phyloP scores from a whole-genome alignment of 2,797 vertebrate genomes.

The Hypotaenidia philippensis region DNA sequence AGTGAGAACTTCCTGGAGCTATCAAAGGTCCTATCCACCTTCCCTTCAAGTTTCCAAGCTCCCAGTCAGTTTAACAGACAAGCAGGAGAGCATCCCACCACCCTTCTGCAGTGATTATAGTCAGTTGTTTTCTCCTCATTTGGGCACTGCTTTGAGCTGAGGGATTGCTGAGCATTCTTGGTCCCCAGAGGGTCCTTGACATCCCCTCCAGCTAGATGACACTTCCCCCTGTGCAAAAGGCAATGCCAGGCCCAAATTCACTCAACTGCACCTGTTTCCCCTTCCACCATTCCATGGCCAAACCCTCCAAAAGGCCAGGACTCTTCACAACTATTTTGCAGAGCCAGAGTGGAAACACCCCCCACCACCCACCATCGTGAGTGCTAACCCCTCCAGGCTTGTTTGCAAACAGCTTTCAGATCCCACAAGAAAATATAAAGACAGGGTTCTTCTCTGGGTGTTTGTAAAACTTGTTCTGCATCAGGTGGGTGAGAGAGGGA shows the following conservation, averaged over 20 bases:
- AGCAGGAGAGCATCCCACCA: not conserved
- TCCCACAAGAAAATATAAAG: not conserved
- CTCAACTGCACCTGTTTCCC: not conserved
- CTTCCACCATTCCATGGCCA: not conserved
- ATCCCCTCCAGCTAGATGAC: not conserved
- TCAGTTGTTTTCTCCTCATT: not conserved
- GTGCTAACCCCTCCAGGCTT: not conserved
- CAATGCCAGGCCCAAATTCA: not conserved
- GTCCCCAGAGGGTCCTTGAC: not conserved
- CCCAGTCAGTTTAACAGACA: not conserved
- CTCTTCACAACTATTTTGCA: not conserved
- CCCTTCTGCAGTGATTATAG: not conserved
- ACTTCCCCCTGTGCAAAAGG: not conserved
- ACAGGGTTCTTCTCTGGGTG: not conserved
- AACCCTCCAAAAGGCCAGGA: not conserved
- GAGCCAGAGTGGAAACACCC: not conserved
- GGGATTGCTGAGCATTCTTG: not conserved
- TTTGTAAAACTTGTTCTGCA: not conserved
- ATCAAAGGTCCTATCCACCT: not conserved
- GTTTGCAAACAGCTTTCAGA: not conserved
- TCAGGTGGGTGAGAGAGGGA: not conserved
- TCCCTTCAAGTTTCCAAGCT: not conserved
- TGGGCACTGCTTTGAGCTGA: not conserved
- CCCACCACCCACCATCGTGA: not conserved
- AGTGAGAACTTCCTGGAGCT: not conserved